A percentile compares a stretch with the other conserved stretches of the same genome.
Conservation (phyloP, 2,888 invertebrate species). For the Heteropelma amictum region DNA sequence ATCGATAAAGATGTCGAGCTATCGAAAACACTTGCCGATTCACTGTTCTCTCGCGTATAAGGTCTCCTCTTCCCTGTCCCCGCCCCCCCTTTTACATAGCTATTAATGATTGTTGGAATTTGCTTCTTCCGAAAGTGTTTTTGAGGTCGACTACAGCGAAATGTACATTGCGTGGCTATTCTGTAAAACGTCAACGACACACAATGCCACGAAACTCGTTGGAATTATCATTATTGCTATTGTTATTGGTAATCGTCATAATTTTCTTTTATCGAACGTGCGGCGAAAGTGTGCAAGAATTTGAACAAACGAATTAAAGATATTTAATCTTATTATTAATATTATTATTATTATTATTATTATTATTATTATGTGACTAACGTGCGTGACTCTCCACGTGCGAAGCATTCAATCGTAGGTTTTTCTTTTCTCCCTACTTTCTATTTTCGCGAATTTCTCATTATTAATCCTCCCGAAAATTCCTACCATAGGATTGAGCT, state of each 20-base stretch:
- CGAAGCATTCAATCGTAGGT: constrained; percentile 4
- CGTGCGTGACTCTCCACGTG: constrained; percentile 15
- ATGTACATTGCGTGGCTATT: constrained; percentile 64
- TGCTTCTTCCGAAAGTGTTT: constrained; percentile 16
- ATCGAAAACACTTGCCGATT: constrained; percentile 35
- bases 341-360: constrained; percentile 25
- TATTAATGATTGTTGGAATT: constrained; percentile 40
- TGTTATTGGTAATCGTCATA: constrained; percentile 28
- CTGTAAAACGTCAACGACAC: constrained; percentile 63
- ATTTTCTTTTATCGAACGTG: constrained; percentile 60
- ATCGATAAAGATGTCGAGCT: constrained; percentile 16
- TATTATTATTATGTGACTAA: constrained; percentile 31
- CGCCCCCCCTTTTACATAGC: not conserved
- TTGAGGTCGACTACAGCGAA: constrained; percentile 28
- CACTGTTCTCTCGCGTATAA: constrained; percentile 28
- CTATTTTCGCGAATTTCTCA: not conserved
- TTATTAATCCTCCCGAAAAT: constrained; percentile 58
- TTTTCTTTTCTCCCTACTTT: not conserved
- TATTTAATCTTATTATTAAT: constrained; percentile 24
- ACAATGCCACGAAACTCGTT: constrained; percentile 40
- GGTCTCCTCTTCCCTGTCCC: constrained; percentile 9
- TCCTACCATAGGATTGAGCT: constrained; percentile 43
- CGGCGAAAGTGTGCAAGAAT: constrained; percentile 54
- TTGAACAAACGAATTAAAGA: constrained; percentile 41
- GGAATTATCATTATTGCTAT: constrained; percentile 61